phyloP scores from a whole-genome alignment of 2,113 vertebrate genomes.

The Platichthys flesus region DNA sequence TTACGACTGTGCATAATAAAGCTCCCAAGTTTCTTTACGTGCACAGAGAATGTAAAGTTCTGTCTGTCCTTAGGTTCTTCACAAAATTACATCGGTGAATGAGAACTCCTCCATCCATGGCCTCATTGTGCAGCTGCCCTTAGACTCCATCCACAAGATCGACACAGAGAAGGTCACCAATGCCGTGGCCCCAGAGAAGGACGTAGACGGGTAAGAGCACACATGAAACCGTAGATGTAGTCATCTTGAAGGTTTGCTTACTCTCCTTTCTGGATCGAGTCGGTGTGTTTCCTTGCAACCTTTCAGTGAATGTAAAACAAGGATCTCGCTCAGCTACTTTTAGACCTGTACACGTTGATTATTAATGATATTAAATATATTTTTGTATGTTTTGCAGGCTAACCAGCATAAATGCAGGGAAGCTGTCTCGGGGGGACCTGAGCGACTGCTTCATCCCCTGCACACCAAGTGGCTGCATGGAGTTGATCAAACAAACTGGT shows the following conservation, averaged over 20 bases:
- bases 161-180: constrained; percentile 92
- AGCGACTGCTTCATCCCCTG: constrained; percentile 95
- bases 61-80: constrained; percentile 85
- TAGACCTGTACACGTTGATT: not conserved
- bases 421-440: constrained; percentile 94
- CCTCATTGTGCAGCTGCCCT: constrained; percentile 94
- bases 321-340: not conserved
- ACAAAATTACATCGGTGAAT: constrained; percentile 87
- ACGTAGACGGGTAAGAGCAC: constrained; percentile 94
- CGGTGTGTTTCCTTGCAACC: not conserved
- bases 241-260: not conserved
- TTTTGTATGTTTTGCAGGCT: constrained; percentile 80
- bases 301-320: not conserved
- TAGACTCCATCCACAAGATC: constrained; percentile 91
- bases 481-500: constrained; percentile 95
- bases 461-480: constrained; percentile 97
- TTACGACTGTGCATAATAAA: not conserved
- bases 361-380: not conserved
- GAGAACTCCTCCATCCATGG: constrained; percentile 91
- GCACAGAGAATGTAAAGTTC: not conserved
- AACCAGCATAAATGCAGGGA: constrained; percentile 94
- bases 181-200: constrained; percentile 91
- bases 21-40: not conserved
- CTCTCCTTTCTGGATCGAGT: not conserved
- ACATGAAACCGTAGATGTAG: not conserved